Conservation (phyloP, 2,888 invertebrate species). For the Anthrax anthrax region DNA sequence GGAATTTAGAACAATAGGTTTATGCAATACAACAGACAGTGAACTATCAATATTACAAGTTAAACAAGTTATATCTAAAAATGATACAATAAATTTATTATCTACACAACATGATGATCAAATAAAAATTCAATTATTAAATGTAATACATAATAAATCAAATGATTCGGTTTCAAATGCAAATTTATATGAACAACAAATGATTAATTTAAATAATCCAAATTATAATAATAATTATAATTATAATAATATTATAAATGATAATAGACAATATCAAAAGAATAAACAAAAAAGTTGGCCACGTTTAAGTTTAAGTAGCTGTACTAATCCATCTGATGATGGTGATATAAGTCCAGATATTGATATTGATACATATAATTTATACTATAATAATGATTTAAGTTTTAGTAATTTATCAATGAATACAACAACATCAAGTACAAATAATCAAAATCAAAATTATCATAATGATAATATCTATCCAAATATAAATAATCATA, state of each 20-base stretch:
- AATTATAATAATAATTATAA: background rate
- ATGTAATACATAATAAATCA: too few relatives aligned
- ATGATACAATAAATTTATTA: background rate
- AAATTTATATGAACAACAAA: too few relatives aligned
- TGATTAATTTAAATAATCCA: background rate
- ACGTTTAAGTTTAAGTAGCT: slow-evolving; percentile 9
- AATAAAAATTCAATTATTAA: too few relatives aligned
- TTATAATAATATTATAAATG: background rate
- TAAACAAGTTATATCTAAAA: background rate
- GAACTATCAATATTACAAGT: slow-evolving; percentile 16
- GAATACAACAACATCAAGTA: background rate
- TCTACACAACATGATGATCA: background rate
- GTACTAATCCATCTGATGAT: slow-evolving; percentile 10
- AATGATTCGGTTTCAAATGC: too few relatives aligned
- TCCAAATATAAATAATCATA: background rate
- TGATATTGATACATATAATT: slow-evolving; percentile 22
- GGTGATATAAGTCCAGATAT: slow-evolving; percentile 20
- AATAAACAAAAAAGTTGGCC: slow-evolving; percentile 11
- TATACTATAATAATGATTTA: slow-evolving; percentile 31
- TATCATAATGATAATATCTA: background rate
- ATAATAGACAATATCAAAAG: background rate
- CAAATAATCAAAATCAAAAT: background rate
- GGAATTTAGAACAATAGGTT: slow-evolving; percentile 24
- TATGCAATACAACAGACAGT: slow-evolving; percentile 18
- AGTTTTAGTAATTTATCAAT: slow-evolving; percentile 33